These are phyloP conservation scores for Vidua macroura DNA, from an alignment of 2,113 vertebrate genomes.

Conservation along the genomic window DNA sequence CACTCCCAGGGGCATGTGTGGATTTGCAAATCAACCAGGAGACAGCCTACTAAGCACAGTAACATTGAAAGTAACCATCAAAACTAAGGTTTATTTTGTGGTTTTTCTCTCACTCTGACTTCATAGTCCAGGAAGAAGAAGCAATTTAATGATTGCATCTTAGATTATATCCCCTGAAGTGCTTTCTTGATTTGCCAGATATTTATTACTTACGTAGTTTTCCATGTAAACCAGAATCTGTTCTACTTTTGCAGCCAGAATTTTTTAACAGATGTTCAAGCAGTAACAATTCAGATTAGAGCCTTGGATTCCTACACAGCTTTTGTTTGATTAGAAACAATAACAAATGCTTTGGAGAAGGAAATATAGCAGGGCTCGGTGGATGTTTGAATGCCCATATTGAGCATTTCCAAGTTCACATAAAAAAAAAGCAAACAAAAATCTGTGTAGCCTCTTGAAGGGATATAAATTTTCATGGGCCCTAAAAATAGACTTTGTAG, in stretches of 20 bases:
- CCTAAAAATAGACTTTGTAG: not conserved
- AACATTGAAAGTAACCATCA: not conserved
- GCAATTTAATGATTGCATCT: not conserved
- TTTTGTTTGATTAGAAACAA: constrained; percentile 19
- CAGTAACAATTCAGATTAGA: not conserved
- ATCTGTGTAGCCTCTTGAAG: not conserved
- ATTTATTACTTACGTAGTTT: not conserved
- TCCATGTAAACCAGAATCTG: not conserved
- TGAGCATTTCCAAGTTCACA: not conserved
- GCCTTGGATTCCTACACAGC: not conserved
- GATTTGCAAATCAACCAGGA: constrained; percentile 27
- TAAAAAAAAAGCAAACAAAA: not conserved
- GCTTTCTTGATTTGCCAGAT: not conserved
- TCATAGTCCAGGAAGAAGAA: not conserved
- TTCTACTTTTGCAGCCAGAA: not conserved
- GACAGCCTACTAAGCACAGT: not conserved
- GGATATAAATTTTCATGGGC: not conserved
- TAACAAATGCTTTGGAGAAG: not conserved
- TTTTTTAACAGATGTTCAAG: constrained; percentile 10
- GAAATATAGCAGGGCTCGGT: not conserved
- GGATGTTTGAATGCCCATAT: not conserved
- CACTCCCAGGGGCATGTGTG: constrained; percentile 3
- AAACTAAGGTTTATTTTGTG: not conserved
- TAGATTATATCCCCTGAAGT: not conserved
- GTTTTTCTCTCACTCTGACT: not conserved